Evolutionary conservation across 35 echinoderm and acorn worm species (phyloP).

Genomic region (Acanthaster planci): DNA sequence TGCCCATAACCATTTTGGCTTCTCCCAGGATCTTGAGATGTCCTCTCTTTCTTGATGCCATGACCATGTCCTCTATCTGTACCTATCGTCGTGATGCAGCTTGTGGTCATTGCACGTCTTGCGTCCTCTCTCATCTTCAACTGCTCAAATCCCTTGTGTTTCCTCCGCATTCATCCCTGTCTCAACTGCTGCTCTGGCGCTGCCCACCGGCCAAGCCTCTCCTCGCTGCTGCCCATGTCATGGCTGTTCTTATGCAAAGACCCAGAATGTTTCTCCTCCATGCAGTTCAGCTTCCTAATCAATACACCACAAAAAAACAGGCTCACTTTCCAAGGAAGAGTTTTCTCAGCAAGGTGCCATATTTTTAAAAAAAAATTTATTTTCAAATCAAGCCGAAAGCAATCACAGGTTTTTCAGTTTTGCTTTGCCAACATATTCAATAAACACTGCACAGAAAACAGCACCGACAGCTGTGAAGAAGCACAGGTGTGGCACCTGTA

Average conservation of each 20-base stretch:
- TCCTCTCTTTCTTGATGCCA: too few species aligned
- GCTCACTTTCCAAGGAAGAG: too few species aligned
- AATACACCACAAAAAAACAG: background rate
- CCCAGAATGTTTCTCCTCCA: conserved; percentile 2
- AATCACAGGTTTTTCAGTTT: too few species aligned
- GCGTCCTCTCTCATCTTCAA: background rate
- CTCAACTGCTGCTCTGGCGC: background rate
- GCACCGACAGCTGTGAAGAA: background rate
- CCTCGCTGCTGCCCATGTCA: conserved; percentile 1
- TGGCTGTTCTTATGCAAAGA: conserved; percentile 15
- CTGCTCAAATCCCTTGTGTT: background rate
- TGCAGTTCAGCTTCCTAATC: conserved; percentile 29
- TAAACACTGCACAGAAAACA: background rate
- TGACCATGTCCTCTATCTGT: too few species aligned
- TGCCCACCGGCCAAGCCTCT: background rate
- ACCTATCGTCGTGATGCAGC: too few species aligned
- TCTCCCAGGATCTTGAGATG: too few species aligned
- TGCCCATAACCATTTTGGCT: too few species aligned
- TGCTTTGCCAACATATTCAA: background rate
- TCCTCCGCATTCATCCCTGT: background rate
- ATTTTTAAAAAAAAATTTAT: too few species aligned
- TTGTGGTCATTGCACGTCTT: too few species aligned
- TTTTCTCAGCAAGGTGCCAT: too few species aligned
- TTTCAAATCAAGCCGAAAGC: too few species aligned
- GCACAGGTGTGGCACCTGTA: background rate